Percentiles rank a stretch among this genome's conserved stretches.
These are phyloP conservation scores for Xiphophorus birchmanni DNA, from an alignment of 2,797 vertebrate species.

Conservation along the genomic window DNA sequence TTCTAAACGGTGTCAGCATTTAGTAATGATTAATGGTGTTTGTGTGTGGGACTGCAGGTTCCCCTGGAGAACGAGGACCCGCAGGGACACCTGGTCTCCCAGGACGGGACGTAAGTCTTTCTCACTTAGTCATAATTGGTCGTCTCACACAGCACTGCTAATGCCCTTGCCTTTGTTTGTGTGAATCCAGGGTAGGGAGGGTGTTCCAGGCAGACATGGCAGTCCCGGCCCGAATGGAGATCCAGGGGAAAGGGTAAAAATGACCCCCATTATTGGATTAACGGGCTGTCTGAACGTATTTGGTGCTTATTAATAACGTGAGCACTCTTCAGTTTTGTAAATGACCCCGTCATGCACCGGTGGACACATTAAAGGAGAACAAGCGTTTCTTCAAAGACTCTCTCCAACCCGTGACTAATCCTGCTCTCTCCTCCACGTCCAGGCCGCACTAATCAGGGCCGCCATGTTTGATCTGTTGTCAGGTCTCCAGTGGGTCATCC, in stretches of 20 bases:
- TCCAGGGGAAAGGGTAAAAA: conserved; percentile 79
- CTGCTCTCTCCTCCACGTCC: conserved; percentile 46
- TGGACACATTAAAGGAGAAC: conserved; percentile 67
- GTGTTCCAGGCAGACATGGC: conserved; percentile 78
- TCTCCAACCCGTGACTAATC: conserved; percentile 67
- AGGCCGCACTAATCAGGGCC: conserved; percentile 62
- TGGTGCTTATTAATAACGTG: conserved; percentile 49
- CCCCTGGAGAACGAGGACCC: conserved; percentile 84
- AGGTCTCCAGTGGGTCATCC: conserved; percentile 53
- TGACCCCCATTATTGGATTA: conserved; percentile 44
- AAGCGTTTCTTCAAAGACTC: conserved; percentile 69
- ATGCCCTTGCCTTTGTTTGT: conserved; percentile 22
- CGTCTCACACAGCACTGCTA: not conserved
- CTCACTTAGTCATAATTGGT: not conserved
- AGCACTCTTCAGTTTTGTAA: conserved; percentile 58
- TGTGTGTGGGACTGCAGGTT: conserved; percentile 60
- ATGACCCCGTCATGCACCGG: conserved; percentile 52
- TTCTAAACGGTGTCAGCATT: not conserved
- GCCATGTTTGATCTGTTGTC: conserved; percentile 52
- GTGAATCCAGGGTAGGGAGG: conserved; percentile 77
- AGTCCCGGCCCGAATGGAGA: conserved; percentile 82
- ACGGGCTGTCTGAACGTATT: conserved; percentile 37
- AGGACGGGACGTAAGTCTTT: conserved; percentile 74
- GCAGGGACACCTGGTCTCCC: conserved; percentile 81
- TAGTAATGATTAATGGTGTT: conserved; percentile 16